Conservation (phyloP, 2,797 vertebrate species). For the Chloroceryle inda region DNA sequence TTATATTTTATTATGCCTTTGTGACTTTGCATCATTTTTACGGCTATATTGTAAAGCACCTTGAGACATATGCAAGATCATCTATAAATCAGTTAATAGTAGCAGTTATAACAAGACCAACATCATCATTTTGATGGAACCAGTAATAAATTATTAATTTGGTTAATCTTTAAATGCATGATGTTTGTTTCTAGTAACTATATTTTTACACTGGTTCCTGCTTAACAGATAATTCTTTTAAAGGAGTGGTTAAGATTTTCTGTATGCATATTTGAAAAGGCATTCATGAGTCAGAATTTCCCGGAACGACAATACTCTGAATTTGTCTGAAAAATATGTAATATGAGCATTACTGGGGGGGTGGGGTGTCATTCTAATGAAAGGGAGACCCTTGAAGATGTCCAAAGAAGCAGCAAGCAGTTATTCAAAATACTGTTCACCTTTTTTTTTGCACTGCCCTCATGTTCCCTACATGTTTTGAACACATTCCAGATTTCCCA, state of each 20-base stretch:
- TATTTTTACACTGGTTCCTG: background rate
- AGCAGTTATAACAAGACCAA: background rate
- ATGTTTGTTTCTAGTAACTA: background rate
- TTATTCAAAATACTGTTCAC: background rate
- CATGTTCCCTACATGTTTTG: background rate
- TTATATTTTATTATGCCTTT: conserved; percentile 4
- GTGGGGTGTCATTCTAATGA: background rate
- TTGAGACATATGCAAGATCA: background rate
- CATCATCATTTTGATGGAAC: background rate
- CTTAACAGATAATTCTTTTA: background rate
- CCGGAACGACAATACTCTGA: conserved; percentile 9
- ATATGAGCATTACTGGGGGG: background rate
- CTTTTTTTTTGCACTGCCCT: background rate
- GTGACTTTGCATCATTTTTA: conserved; percentile 30
- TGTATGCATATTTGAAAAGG: background rate
- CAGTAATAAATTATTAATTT: background rate
- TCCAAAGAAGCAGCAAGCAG: background rate
- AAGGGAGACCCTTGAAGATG: conserved; percentile 20
- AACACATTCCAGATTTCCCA: background rate
- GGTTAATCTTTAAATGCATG: background rate
- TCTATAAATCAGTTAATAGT: background rate
- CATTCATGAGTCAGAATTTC: conserved; percentile 30
- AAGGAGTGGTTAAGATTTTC: background rate
- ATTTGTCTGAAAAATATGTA: background rate
- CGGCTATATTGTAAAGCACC: conserved; percentile 1